Evolutionary conservation across 2,797 vertebrate species (phyloP).

Genomic region (Hapalemur alaotrensis): DNA sequence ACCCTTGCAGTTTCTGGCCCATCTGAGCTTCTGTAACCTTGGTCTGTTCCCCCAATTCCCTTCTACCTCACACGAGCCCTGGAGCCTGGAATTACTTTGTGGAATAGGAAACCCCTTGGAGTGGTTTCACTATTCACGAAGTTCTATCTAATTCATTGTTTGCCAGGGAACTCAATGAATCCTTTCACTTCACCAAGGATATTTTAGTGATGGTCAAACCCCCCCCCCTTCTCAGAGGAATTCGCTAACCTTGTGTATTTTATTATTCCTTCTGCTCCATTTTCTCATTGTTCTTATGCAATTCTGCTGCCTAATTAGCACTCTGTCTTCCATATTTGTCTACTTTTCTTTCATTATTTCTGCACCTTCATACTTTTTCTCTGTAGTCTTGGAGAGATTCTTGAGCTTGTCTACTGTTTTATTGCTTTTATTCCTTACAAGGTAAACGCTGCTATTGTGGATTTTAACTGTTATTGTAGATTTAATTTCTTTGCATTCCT

Average conservation of each 20-base stretch:
- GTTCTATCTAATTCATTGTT: not conserved
- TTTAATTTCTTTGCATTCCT: not conserved
- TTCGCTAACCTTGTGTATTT: not conserved
- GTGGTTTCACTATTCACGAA: not conserved
- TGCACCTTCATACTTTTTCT: not conserved
- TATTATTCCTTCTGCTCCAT: not conserved
- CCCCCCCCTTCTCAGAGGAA: not conserved
- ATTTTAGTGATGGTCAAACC: not conserved
- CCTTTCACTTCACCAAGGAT: not conserved
- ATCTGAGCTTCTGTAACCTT: not conserved
- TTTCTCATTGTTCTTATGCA: not conserved
- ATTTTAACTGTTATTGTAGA: not conserved
- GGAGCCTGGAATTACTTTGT: not conserved
- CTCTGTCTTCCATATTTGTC: not conserved
- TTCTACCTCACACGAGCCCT: not conserved
- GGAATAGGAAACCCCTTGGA: not conserved
- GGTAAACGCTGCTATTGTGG: not conserved
- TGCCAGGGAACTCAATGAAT: not conserved
- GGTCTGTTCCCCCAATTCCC: not conserved
- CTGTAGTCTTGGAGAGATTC: not conserved
- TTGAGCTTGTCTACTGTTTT: not conserved
- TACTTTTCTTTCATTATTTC: constrained; percentile 4
- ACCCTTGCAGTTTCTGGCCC: not conserved
- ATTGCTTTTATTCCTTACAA: not conserved
- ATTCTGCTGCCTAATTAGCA: not conserved